Conservation (phyloP, 2,888 invertebrate species). For the Galeopsomyia nigrocyanea region DNA sequence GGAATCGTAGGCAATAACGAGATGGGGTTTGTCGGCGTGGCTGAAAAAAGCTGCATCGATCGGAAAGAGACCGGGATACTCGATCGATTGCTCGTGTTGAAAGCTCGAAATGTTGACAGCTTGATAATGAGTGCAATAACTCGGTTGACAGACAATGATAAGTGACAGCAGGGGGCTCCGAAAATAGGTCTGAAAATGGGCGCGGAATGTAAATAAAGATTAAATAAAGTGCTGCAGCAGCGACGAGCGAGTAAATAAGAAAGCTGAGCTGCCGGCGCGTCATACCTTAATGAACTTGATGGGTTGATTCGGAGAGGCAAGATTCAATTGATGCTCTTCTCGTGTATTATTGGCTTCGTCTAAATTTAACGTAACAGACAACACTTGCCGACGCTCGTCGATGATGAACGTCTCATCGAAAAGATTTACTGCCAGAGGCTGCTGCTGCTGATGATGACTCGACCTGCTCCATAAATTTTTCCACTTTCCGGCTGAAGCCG, state of each 20-base stretch:
- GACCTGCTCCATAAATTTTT: slow-evolving; percentile 17
- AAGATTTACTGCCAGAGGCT: neutral
- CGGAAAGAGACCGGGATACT: neutral
- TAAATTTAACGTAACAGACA: neutral
- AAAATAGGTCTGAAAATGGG: slow-evolving; percentile 1
- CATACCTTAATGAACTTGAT: slow-evolving; percentile 29
- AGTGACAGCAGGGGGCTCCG: slow-evolving; percentile 13
- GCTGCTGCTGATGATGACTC: neutral
- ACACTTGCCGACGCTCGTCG: slow-evolving; percentile 5
- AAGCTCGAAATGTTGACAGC: slow-evolving; percentile 7
- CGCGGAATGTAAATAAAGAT: neutral
- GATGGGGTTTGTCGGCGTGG: neutral
- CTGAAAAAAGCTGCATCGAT: slow-evolving; percentile 27
- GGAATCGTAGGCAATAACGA: slow-evolving; percentile 17
- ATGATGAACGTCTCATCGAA: slow-evolving; percentile 15
- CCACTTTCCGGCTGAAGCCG: slow-evolving; percentile 9
- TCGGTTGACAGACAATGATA: slow-evolving; percentile 21
- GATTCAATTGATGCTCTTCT: neutral
- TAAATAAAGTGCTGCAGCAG: no score
- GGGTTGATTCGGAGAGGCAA: neutral
- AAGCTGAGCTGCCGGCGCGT: no score
- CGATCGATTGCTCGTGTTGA: slow-evolving; percentile 1
- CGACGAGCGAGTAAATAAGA: neutral
- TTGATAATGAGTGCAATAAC: slow-evolving; percentile 11
- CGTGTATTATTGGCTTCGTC: neutral